Evolutionary conservation across 2,797 vertebrate genomes (phyloP).

Genomic region (Notamacropus eugenii): DNA sequence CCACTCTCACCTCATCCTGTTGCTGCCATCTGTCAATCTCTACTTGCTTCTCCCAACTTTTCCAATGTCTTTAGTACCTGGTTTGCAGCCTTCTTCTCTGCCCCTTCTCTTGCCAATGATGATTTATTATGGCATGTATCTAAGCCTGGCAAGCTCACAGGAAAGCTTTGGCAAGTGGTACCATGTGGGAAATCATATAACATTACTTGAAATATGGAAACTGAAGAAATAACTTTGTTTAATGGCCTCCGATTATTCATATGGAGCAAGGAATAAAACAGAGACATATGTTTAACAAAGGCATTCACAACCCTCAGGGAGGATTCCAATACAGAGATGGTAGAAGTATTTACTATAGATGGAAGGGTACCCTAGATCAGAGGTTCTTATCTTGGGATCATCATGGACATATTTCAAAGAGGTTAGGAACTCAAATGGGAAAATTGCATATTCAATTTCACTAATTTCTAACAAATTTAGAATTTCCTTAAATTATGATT

Average conservation of each 20-base stretch:
- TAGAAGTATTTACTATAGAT: not conserved
- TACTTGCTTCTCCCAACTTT: not conserved
- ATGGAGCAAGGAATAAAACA: not conserved
- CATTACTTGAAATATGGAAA: not conserved
- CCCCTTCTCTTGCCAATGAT: not conserved
- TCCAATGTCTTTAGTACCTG: not conserved
- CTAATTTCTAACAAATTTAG: not conserved
- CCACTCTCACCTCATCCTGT: not conserved
- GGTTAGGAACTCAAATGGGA: not conserved
- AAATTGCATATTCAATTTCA: not conserved
- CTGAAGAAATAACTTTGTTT: constrained; percentile 1
- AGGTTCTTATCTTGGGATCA: not conserved
- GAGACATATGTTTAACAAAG: not conserved
- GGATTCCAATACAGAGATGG: not conserved
- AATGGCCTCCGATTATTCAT: not conserved
- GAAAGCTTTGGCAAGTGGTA: not conserved
- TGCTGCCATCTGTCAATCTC: not conserved
- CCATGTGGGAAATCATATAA: not conserved
- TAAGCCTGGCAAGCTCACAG: not conserved
- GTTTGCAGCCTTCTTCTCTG: not conserved
- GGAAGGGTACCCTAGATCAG: not conserved
- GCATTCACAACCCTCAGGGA: not conserved
- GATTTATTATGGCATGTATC: not conserved
- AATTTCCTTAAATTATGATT: not conserved
- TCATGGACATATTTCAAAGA: not conserved